These are phyloP conservation scores for Phylloscopus whistleri DNA, from an alignment of 2,113 vertebrate genomes.

Conservation along the genomic window DNA sequence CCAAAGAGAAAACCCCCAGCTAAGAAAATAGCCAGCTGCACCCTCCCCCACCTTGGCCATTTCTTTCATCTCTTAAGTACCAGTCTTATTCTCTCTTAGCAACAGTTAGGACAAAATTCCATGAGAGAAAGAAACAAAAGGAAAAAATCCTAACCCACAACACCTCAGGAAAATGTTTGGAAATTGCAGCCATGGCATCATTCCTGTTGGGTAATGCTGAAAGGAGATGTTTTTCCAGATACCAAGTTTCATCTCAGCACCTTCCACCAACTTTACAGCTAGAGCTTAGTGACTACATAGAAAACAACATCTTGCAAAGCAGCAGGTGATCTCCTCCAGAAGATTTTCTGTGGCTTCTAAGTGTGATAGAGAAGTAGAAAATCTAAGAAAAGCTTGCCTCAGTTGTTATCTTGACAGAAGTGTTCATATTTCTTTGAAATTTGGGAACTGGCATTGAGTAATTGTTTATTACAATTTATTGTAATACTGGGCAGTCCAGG, in stretches of 20 bases:
- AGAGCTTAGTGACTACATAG: fast-evolving
- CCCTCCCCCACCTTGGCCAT: no score
- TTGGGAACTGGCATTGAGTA: background rate
- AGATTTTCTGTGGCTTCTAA: background rate
- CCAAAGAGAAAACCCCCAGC: no score
- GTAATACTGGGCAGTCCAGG: no score
- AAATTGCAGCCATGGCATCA: background rate
- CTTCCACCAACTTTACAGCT: background rate
- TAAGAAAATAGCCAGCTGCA: background rate
- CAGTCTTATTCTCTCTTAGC: background rate
- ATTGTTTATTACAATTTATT: background rate
- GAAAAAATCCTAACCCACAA: background rate
- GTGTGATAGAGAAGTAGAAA: background rate
- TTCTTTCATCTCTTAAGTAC: background rate
- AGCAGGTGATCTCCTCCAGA: background rate
- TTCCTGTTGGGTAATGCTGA: background rate
- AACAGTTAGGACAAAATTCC: background rate
- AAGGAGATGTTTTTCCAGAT: background rate
- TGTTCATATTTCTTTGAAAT: background rate
- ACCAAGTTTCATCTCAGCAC: background rate
- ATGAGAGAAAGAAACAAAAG: background rate
- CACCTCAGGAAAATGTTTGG: background rate
- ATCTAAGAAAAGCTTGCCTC: background rate
- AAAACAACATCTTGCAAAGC: background rate
- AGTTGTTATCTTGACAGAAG: background rate